Evolutionary conservation across 2,888 invertebrate species (phyloP).

Genomic region (Nycteola revayana): DNA sequence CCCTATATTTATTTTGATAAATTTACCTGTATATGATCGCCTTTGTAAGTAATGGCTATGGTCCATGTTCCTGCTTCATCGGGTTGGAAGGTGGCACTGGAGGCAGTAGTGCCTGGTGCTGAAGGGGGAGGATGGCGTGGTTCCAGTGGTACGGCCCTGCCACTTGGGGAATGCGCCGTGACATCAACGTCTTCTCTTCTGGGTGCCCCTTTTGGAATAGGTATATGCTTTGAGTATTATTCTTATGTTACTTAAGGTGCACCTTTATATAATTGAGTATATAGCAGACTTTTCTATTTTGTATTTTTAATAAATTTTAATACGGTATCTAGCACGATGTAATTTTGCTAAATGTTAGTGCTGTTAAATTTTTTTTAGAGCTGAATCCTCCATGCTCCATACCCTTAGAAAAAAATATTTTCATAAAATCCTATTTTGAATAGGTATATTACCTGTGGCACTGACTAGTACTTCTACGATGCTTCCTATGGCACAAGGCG

Average conservation of each 20-base stretch:
- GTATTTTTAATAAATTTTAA: no score
- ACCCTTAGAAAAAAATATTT: no score
- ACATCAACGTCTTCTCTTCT: conserved; percentile 93
- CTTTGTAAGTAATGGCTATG: conserved; percentile 97
- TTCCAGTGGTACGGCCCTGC: conserved; percentile 84
- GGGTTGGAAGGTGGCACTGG: conserved; percentile 98
- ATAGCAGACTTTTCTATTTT: no score
- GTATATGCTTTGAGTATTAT: no score
- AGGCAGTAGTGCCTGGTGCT: conserved; percentile 89
- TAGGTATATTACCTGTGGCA: conserved; percentile 83
- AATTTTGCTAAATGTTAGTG: no score
- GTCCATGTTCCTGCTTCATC: conserved; percentile 99
- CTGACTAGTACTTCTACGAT: conserved; percentile 96
- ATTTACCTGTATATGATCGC: conserved; percentile 91
- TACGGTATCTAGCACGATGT: no score
- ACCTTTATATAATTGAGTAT: no score
- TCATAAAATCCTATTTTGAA: conserved; percentile 82
- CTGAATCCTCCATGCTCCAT: no score
- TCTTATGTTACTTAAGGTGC: no score
- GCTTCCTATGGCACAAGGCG: conserved; percentile 96
- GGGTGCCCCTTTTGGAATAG: conserved; percentile 83
- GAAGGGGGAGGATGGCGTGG: conserved; percentile 87
- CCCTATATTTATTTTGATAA: not conserved
- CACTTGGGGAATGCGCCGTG: conserved; percentile 95
- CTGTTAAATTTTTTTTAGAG: no score